A percentile compares a stretch with the other conserved stretches of the same genome.
Evolutionary conservation across 2,113 vertebrate genomes (phyloP).

Genomic region (Labrus mixtus): DNA sequence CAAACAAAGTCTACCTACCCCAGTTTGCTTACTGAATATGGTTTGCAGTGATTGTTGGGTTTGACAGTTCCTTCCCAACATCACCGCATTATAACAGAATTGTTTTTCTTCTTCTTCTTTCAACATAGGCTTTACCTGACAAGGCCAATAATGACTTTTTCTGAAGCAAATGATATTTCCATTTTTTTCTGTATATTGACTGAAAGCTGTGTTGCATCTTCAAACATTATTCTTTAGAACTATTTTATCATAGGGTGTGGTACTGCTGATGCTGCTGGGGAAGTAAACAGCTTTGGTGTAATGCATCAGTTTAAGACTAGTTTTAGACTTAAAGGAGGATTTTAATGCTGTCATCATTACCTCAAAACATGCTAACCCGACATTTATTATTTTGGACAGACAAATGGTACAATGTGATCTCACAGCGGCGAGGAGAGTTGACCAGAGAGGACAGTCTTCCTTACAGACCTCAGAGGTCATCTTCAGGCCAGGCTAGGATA

Average conservation of each 20-base stretch:
- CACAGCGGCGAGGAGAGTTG: slow-evolving; percentile 27
- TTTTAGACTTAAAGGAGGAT: not conserved
- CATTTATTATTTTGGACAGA: slow-evolving; percentile 48
- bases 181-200: slow-evolving; percentile 10
- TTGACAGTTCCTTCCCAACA: slow-evolving; percentile 20
- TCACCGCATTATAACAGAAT: slow-evolving; percentile 33
- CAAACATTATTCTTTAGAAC: slow-evolving; percentile 43
- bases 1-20: slow-evolving; percentile 54
- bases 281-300: not conserved
- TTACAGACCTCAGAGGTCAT: slow-evolving; percentile 51
- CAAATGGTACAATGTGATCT: slow-evolving; percentile 20
- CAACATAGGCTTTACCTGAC: slow-evolving; percentile 34
- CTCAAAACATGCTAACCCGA: slow-evolving; percentile 17
- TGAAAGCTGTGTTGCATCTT: slow-evolving; percentile 7
- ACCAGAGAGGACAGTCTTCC: slow-evolving; percentile 7
- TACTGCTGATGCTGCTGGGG: not conserved
- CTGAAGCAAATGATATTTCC: slow-evolving; percentile 31
- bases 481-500: slow-evolving; percentile 56
- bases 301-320: not conserved
- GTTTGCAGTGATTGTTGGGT: slow-evolving; percentile 34
- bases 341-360: not conserved
- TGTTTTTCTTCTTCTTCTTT: slow-evolving; percentile 9
- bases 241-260: not conserved
- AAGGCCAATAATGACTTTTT: not conserved
- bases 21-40: slow-evolving; percentile 55